Percentiles rank a stretch among this genome's conserved stretches.
Evolutionary conservation across 2,113 vertebrate species (phyloP).

Genomic region (Prunella fulvescens): DNA sequence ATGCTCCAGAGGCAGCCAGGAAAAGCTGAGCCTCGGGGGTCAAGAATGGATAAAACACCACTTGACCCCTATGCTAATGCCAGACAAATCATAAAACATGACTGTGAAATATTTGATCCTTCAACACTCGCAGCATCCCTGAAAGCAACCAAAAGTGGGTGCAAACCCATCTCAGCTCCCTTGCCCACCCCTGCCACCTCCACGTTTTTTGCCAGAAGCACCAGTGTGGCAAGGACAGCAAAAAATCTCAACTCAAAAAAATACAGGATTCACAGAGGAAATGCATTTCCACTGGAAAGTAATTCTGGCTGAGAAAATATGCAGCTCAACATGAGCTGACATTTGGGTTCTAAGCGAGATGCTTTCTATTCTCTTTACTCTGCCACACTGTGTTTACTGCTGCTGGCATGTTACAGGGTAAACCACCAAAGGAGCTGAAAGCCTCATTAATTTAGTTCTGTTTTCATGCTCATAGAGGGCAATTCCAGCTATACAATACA

Average conservation of each 20-base stretch:
- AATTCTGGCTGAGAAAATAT: neutral
- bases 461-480: neutral
- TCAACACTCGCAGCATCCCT: neutral
- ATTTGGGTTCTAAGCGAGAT: neutral
- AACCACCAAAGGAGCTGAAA: neutral
- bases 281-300: neutral
- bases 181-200: neutral
- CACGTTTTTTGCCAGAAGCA: neutral
- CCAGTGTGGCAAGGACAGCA: neutral
- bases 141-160: neutral
- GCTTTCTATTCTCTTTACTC: neutral
- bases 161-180: neutral
- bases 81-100: neutral
- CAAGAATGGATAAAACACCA: neutral
- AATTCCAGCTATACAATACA: neutral
- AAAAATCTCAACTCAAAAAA: neutral
- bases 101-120: neutral
- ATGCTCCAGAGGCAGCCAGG: neutral
- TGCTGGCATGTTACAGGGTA: neutral
- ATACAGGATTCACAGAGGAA: neutral
- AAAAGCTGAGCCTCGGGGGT: accelerated
- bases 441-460: neutral
- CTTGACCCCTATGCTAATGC: neutral
- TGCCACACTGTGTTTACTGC: neutral
- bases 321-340: neutral